Conservation (phyloP, 2,797 vertebrate genomes). For the Microtus obscurus region DNA sequence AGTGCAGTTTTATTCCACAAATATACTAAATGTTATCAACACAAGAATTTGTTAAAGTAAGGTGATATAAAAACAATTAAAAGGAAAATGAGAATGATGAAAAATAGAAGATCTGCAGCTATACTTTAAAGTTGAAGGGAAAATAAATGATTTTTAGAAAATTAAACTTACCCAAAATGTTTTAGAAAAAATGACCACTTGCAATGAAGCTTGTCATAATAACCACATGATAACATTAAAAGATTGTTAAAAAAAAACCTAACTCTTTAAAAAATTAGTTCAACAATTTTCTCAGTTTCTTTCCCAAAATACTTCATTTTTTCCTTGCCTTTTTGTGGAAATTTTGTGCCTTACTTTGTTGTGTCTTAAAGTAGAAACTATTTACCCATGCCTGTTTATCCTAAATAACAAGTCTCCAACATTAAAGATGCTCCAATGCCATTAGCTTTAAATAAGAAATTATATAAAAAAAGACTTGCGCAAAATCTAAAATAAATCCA, state of each 20-base stretch:
- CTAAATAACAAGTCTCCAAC: background rate
- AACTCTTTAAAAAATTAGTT: background rate
- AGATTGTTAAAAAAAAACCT: slow-evolving; percentile 28
- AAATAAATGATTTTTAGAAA: background rate
- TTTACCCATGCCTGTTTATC: background rate
- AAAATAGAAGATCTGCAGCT: background rate
- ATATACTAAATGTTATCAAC: background rate
- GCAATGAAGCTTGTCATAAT: slow-evolving; percentile 19
- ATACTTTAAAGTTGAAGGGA: background rate
- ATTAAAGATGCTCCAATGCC: background rate
- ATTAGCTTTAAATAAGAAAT: background rate
- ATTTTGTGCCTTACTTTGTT: background rate
- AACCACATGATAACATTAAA: background rate
- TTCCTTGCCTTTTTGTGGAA: background rate
- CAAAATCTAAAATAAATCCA: slow-evolving; percentile 39
- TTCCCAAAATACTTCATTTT: slow-evolving; percentile 26
- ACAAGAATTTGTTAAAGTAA: background rate
- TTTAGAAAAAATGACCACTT: slow-evolving; percentile 38
- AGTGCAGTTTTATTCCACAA: background rate
- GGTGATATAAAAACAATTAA: background rate
- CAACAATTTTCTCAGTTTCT: background rate
- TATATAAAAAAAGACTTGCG: background rate
- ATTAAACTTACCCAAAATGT: slow-evolving; percentile 11
- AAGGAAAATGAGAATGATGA: background rate
- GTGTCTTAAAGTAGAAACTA: background rate